Percentiles rank a stretch among this genome's conserved stretches.
These are phyloP conservation scores for Oxytorus armatus DNA, from an alignment of 2,888 invertebrate species.

Conservation along the genomic window DNA sequence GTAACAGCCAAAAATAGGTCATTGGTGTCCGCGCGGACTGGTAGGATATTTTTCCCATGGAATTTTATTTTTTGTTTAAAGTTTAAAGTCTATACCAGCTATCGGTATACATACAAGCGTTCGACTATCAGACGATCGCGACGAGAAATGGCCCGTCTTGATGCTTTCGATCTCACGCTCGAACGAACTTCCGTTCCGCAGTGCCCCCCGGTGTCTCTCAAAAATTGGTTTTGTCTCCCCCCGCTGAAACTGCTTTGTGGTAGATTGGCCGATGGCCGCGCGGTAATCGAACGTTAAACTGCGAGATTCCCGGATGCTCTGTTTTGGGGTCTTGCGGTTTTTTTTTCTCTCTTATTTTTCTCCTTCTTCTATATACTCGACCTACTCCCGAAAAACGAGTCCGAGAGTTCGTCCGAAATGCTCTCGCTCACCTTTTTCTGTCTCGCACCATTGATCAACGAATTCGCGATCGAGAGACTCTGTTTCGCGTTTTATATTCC, in stretches of 20 bases:
- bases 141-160: slow-evolving; percentile 16
- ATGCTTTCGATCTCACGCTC: slow-evolving; percentile 63
- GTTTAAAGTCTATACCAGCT: neutral
- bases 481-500: slow-evolving; percentile 31
- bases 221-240: slow-evolving; percentile 50
- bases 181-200: slow-evolving; percentile 47
- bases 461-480: slow-evolving; percentile 17
- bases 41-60: neutral
- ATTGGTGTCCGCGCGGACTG: neutral
- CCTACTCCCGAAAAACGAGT: slow-evolving; percentile 56
- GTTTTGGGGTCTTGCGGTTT: slow-evolving; percentile 23
- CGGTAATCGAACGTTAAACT: slow-evolving; percentile 64
- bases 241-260: slow-evolving; percentile 31
- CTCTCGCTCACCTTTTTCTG: neutral
- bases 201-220: slow-evolving; percentile 46
- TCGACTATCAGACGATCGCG: slow-evolving; percentile 50
- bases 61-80: slow-evolving; percentile 11
- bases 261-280: slow-evolving; percentile 38
- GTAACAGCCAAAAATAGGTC: neutral
- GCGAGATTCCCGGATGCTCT: slow-evolving; percentile 41
- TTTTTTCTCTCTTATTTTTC: slow-evolving; percentile 12
- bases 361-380: slow-evolving; percentile 28
- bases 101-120: neutral
- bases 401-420: slow-evolving; percentile 10
- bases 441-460: slow-evolving; percentile 41